phyloP scores from a whole-genome alignment of 2,113 vertebrate genomes.

The Rissa tridactyla region DNA sequence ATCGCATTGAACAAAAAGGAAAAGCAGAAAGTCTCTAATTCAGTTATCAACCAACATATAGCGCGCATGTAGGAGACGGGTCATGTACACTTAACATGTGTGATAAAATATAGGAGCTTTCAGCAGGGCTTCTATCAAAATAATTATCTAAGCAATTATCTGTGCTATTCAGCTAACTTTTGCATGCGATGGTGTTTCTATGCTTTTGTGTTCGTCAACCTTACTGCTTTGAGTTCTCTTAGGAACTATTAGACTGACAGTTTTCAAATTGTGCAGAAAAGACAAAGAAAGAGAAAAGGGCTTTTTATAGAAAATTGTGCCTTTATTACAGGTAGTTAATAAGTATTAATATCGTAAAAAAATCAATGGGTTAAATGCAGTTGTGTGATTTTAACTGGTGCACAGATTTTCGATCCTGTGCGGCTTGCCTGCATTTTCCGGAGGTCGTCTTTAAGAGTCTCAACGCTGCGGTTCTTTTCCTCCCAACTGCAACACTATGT shows the following conservation, averaged over 20 bases:
- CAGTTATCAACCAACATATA: neutral
- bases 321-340: constrained; percentile 48
- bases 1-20: neutral
- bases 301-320: constrained; percentile 57
- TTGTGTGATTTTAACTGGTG: neutral
- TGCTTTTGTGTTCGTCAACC: constrained; percentile 64
- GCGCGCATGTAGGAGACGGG: neutral
- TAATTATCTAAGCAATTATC: constrained; percentile 70
- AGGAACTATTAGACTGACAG: constrained; percentile 64
- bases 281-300: constrained; percentile 53
- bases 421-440: neutral
- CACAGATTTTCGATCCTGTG: neutral
- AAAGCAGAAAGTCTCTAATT: constrained; percentile 14
- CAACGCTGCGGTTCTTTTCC: neutral
- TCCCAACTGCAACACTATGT: neutral
- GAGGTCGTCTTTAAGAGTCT: neutral
- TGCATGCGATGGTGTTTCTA: constrained; percentile 45
- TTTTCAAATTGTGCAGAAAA: constrained; percentile 55
- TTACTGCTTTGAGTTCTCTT: constrained; percentile 57
- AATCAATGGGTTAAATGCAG: constrained; percentile 49
- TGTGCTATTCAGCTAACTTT: constrained; percentile 64
- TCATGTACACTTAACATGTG: constrained; percentile 25
- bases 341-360: constrained; percentile 27
- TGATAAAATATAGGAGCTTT: constrained; percentile 39
- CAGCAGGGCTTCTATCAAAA: constrained; percentile 65